Conservation (phyloP, 2,113 vertebrate species). For the Gnathonemus echidnorhynchus region DNA sequence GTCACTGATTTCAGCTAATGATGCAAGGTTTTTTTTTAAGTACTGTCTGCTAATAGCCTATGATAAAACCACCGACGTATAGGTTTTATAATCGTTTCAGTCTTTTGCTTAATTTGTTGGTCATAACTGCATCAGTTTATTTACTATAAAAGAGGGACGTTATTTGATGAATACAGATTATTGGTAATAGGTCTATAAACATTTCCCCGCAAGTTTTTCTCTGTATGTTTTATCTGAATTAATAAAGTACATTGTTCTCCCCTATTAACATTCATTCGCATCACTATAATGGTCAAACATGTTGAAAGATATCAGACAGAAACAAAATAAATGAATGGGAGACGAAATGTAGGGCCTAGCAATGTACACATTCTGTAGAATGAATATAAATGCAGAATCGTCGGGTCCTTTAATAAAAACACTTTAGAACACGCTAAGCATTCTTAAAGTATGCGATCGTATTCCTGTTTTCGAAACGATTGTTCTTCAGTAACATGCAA, state of each 20-base stretch:
- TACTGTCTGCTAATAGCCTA: neutral
- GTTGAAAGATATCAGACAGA: neutral
- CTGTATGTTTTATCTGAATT: neutral
- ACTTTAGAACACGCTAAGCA: neutral
- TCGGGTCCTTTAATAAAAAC: neutral
- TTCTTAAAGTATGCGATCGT: neutral
- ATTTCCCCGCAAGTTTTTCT: neutral
- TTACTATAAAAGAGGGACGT: neutral
- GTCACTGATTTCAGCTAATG: neutral
- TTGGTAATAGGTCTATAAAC: neutral
- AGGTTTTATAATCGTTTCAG: neutral
- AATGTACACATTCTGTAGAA: neutral
- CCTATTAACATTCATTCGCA: neutral
- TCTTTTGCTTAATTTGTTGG: neutral
- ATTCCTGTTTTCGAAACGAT: neutral
- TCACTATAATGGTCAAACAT: neutral
- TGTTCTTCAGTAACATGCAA: neutral
- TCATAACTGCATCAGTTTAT: neutral
- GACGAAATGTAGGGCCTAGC: neutral
- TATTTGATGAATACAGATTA: neutral
- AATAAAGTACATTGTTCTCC: neutral
- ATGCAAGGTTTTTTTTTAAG: neutral
- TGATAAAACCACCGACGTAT: neutral
- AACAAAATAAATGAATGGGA: neutral
- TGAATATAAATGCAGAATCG: neutral